Base-by-base conservation (phyloP, 2,888 invertebrate species). In the Leucozona laternaria region DNA sequence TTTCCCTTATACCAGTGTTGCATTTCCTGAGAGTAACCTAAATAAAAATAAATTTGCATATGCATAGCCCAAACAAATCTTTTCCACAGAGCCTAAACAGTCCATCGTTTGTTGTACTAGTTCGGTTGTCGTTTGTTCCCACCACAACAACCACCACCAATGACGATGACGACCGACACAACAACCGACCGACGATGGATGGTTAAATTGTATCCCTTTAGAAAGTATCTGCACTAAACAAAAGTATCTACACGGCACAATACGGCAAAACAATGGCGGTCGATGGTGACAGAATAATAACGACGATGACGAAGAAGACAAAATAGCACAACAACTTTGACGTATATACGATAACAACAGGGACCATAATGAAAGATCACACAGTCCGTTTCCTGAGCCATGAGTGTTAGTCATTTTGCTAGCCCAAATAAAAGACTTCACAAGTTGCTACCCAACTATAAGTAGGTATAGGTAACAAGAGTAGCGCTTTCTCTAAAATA, bases 41-140 rank as follows among this genome's bases (percentile, higher is more conserved):
- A 85, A 85, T 85, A 85, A 85, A 81, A 85, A 81, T 77, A 77
- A 85, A 85, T 85, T 77, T 81, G 68, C 85, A 85, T 85, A 81
- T 70, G 81, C 55, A 77, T 70, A 79, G 79, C 68, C 55, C 83
- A 50, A 83, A 83, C 83, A 79, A 83, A 79, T 83, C 79, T 68
- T 68, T 70, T 68, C 83, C 79, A 83, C 77, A 72, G 68, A 68
- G 53, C 57, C 84, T 71, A 66, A 84, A 60, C 71, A 80, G 76
- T 62, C 66, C 76, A 60, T 77, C 72, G 64, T 79, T 76, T 80
- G 72, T 68, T 82, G 75, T 83, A 76, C 78, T 79, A 76, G 53
- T 76, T 84, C 22, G 64, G 55, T 77, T 64, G 50, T 71, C 45
- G 62, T 64, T 66, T 73, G 15, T 57, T 55, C 31, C 80, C 64